Base-by-base conservation (phyloP, 2,888 invertebrate genomes). In the Nysson spinosus region DNA sequence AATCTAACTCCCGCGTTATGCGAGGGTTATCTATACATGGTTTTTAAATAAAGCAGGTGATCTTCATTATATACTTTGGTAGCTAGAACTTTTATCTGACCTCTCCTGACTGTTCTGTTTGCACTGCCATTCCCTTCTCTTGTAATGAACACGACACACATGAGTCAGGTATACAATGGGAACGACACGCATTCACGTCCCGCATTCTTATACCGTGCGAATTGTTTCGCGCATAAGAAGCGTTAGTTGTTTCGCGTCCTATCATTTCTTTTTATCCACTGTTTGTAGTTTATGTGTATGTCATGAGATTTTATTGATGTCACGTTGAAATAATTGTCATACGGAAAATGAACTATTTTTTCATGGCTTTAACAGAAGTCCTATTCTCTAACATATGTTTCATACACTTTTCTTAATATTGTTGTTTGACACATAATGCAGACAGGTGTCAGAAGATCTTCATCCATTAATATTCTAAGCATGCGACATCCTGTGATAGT, bases 131-230 rank as follows among this genome's bases (percentile, higher is more conserved):
- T 22, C 32, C 46, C 14, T 19, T 37, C 57, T 44, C 16, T 51
- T 49, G 37, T 40, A 64, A 64, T 37, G 46, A 52, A 30, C 42
- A 44, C 30, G 24, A 12, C 22, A 32, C 34, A 32, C 16, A 39
- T 22, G 28, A 11, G 34, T 17, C 30, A 42, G 40, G 39, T 19
- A 11, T 26, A 64, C 69, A 69, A 69, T 69, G 49, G 55, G 12
- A 55, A 44, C 52, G 64, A 52, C 55, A 49, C 32, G 52, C 47
- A 69, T 64, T 64, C 64, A 22, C 16, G 55, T 46, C 32, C 49
- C 44, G 44, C 43, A 69, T 64, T 69, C 60, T 69, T 46, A 11
- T 20, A 50, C 22, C 55, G 58, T 55, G 64, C 51, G 60, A 69
- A 64, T 56, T 39, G 52, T 34, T 64, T 6, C 14, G 16, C 46